Base-by-base conservation (phyloP, 2,797 vertebrate species). In the Molothrus aeneus region DNA sequence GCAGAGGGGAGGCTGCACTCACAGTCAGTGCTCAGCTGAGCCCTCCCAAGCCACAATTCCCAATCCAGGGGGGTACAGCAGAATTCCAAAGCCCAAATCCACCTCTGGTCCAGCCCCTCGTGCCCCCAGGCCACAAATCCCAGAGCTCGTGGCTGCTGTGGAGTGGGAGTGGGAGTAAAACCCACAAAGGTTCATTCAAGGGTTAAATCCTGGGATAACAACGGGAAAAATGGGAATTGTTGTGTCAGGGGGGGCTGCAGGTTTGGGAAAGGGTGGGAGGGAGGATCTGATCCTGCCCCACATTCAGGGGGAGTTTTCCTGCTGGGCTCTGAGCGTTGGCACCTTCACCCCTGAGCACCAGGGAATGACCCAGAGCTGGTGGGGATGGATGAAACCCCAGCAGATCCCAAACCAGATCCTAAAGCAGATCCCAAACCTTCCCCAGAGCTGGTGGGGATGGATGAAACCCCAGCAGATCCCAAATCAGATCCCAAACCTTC, bases 371-470 rank as follows among this genome's bases (percentile, higher is more conserved):
- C 47, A 15, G 24, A 9, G 24, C 47, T 8, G 28, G 32, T 1
- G 1, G 26, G 0, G 42, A 31, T 11, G 57, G 66, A 36, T 4
- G 2, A 42, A 79, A 28, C 18, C 4, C 29, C 1, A 0, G 1
- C 45, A 24, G 45, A 47, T 13, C 45, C 45, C 3, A 47, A 47
- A 47, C 5, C 47, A 14, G 47, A 47, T 13, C 45, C 45, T 3
- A 47, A 47, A 47, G 5, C 47, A 14, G 47, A 48, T 14, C 47
- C 47, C 22, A 48, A 48, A 48, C 2, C 11, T 6, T 4, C 20
- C 45, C 45, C 21, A 47, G 45, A 13, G 45, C n/a, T 47, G 45
- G 45, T 24, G 45, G 22, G 22, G 45, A 13, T 24, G 22, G 45
- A 24, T 47, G 13, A 18, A 42, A 42, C 15, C 14, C 40, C 15